Percentiles rank a stretch among this genome's conserved stretches.
These are phyloP conservation scores for Hemitrygon akajei DNA, from an alignment of 2,797 vertebrate genomes.

Conservation along the genomic window DNA sequence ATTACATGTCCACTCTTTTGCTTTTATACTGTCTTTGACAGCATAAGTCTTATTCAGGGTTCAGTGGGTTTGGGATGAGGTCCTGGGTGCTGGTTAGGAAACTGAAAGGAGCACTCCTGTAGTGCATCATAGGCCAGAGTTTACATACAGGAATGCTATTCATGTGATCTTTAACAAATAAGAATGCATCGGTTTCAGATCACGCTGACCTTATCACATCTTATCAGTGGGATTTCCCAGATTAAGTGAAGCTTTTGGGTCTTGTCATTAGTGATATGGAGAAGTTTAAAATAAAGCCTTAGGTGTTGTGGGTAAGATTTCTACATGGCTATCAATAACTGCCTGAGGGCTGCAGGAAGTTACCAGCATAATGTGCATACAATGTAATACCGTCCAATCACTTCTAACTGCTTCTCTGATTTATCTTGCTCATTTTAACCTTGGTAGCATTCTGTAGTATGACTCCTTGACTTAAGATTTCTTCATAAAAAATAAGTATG, in stretches of 20 bases:
- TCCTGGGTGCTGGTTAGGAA: too few species aligned
- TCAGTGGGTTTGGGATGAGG: background rate
- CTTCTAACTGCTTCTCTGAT: background rate
- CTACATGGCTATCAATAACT: background rate
- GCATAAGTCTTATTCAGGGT: background rate
- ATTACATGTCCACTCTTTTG: too few species aligned
- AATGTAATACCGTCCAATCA: background rate
- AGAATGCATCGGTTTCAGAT: background rate
- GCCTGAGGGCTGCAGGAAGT: background rate
- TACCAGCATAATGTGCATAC: background rate
- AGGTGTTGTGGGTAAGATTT: background rate
- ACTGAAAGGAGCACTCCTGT: background rate
- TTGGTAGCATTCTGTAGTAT: background rate
- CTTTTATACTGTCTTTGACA: too few species aligned
- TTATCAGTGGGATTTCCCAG: background rate
- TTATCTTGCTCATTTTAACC: conserved; percentile 7
- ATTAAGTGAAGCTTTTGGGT: background rate
- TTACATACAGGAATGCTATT: background rate
- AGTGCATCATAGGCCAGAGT: background rate
- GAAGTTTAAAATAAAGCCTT: background rate
- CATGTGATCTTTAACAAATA: background rate
- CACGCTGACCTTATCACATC: background rate
- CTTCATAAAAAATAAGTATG: background rate
- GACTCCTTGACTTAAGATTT: background rate
- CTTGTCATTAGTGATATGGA: background rate